Evolutionary conservation across 92 coral and sea anemone genomes (phyloP), one percentile per base, ranked within the genome.

Genomic region (Umimayanthus chanpuru): DNA sequence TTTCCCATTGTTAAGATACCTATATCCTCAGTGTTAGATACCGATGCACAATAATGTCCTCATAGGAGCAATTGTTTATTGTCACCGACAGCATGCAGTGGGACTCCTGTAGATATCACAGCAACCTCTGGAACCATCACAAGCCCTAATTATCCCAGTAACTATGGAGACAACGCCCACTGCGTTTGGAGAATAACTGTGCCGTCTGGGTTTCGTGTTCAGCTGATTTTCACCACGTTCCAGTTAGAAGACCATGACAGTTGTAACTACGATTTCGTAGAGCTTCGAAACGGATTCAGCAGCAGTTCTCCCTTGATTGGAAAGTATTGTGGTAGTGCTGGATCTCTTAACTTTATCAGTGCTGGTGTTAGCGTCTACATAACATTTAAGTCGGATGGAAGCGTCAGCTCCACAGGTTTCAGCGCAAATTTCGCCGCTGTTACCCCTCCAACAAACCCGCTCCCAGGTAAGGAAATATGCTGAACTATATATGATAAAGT

Each of bases 121-220:
- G 56, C 64, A 10, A 43, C 61, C 7, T 41, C n/a, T 6, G 92
- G 92, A 83, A 85, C 68, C 30, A 84, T 89, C 30, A 84, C 70
- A 66, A 83, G 85, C 75, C 92, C 92, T 58, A 88, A 89, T 55
- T 77, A 83, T 66, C 92, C 92, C 15, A 66, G 40, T 77, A 23
- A 74, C 61, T 89, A 89, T 78, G 79, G 79, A 11, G 32, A 11
- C 43, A 25, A 84, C 32, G 72, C 85, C 2, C 40, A 84, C 56
- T 89, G 92, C 36, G 73, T 78, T 32, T 89, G 92, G 92, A 76
- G 55, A 41, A 89, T 89, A 5, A 50, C 50, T 84, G 92, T 84
- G 11, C 89, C 92, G 3, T 73, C 38, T 64, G 92, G 92, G 26
- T 66, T 50, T 84, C 92, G 88, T 28, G 74, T 89, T 65, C 58